phyloP scores from a whole-genome alignment of 2,797 vertebrate genomes.

The Rousettus madagascariensis region DNA sequence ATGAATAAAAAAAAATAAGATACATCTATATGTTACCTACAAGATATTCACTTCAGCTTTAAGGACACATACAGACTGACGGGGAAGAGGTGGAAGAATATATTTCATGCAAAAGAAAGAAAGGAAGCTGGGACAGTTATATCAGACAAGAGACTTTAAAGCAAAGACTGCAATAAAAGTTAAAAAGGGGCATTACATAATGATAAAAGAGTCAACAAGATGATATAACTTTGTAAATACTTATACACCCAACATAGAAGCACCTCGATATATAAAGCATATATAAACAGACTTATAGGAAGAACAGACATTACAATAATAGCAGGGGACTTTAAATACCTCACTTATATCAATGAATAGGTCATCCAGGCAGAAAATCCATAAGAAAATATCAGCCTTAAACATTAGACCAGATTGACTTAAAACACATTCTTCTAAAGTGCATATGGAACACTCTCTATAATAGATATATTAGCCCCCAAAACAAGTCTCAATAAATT shows the following conservation, averaged over 20 bases:
- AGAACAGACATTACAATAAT: too few relatives aligned
- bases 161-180: not conserved
- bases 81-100: too few relatives aligned
- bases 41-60: too few relatives aligned
- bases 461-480: not conserved
- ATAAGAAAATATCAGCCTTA: not conserved
- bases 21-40: too few relatives aligned
- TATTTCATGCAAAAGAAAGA: too few relatives aligned
- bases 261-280: too few relatives aligned
- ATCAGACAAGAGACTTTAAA: not conserved
- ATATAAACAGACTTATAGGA: too few relatives aligned
- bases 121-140: not conserved
- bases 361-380: not conserved
- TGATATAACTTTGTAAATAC: too few relatives aligned
- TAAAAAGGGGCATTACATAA: not conserved
- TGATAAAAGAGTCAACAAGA: not conserved
- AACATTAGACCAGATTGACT: not conserved
- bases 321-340: not conserved
- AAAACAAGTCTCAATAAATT: not conserved
- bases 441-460: not conserved
- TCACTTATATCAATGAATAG: not conserved
- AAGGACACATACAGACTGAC: too few relatives aligned
- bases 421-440: not conserved
- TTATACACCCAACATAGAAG: too few relatives aligned
- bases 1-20: too few relatives aligned